Evolutionary conservation across 2,113 vertebrate genomes (phyloP), one percentile per base, ranked within the genome.

Genomic region (Mesitornis unicolor): DNA sequence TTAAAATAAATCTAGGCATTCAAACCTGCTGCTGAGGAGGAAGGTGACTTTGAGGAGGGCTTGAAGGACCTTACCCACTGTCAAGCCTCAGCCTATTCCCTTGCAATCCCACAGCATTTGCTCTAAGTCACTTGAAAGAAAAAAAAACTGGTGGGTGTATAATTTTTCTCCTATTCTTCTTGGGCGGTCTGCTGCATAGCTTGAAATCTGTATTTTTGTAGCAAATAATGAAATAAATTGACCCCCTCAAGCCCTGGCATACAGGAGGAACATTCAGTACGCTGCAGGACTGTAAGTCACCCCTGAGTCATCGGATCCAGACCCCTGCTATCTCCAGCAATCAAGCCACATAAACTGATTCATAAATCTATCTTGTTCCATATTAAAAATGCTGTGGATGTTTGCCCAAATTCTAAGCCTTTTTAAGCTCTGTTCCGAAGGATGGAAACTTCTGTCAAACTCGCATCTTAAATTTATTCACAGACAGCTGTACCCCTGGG

Each of bases 261-360:
- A 67, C 7, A 74, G 68, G 24, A 77, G 35, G 68, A 90, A 92
- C 54, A 74, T 48, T 56, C 53, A 59, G 85, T 69, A 53, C 20
- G 2, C 54, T 21, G 60, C 83, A 71, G 78, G 36, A 47, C n/a
- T 47, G 45, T 50, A 83, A 84, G 89, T 65, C 82, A 89, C 68
- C 86, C 95, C 73, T 95, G 92, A 93, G 64, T 93, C 88, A 93
- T 54, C 11, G 0, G 6, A 85, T 61, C 68, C 12, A 88, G 91
- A 95, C 60, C 68, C 86, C 83, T 95, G 86, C 80, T 84, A 78
- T 71, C 71, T 93, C 68, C 68, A 74, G 64, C 60, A 59, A 95
- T 90, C 94, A 67, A 0, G 0, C 11, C 54, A 17, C 56, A 64
- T 75, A 90, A 95, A 93, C 53, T 1, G 0, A 71, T 80, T 56